Evolutionary conservation across 2,888 invertebrate species (phyloP).

Genomic region (Epistrophe grossulariae): DNA sequence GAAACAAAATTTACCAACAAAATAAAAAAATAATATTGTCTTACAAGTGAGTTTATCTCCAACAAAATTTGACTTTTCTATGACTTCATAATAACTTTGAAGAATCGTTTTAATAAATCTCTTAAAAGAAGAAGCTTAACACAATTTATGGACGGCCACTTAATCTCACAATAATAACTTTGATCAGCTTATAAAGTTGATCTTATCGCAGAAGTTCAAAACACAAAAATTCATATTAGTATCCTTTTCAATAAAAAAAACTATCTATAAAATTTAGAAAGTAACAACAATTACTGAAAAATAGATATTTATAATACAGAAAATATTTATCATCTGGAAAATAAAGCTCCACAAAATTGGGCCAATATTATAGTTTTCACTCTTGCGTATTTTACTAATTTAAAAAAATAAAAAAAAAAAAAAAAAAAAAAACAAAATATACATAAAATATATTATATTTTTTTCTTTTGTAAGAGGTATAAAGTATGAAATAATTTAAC

Average conservation of each 20-base stretch:
- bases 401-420: background rate
- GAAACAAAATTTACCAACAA: background rate
- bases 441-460: slow-evolving; percentile 23
- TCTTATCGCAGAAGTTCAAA: slow-evolving; percentile 38
- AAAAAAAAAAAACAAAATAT: slow-evolving; percentile 1
- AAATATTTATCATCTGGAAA: slow-evolving; percentile 45
- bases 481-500: slow-evolving; percentile 55
- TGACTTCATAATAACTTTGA: background rate
- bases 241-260: slow-evolving; percentile 16
- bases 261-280: slow-evolving; percentile 32
- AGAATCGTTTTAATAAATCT: background rate
- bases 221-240: slow-evolving; percentile 11
- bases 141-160: slow-evolving; percentile 22
- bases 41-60: background rate
- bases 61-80: background rate
- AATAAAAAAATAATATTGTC: background rate
- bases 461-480: slow-evolving; percentile 28
- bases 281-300: slow-evolving; percentile 43
- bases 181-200: slow-evolving; percentile 43
- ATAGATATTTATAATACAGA: slow-evolving; percentile 30
- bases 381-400: slow-evolving; percentile 19
- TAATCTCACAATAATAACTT: slow-evolving; percentile 38
- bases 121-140: slow-evolving; percentile 10
- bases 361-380: slow-evolving; percentile 28
- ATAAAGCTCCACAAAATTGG: slow-evolving; percentile 62